These are phyloP conservation scores for Scaptomyza cyrtandrae DNA, from an alignment of 2,888 invertebrate genomes.

Conservation along the genomic window DNA sequence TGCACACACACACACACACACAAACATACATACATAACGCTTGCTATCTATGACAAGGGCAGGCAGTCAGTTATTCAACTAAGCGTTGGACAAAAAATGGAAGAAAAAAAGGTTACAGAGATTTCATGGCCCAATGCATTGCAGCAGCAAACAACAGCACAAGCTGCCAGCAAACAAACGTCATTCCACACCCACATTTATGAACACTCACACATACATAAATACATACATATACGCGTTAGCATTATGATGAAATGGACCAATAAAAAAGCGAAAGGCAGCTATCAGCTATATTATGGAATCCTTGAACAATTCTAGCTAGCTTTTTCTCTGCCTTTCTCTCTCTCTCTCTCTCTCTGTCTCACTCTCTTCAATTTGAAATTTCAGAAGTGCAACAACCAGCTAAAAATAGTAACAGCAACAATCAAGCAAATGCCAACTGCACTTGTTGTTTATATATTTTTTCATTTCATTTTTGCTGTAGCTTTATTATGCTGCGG, in stretches of 20 bases:
- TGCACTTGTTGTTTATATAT: slow-evolving; percentile 24
- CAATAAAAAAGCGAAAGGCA: slow-evolving; percentile 23
- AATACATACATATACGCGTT: neutral
- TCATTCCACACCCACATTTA: slow-evolving; percentile 5
- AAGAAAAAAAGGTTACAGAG: slow-evolving; percentile 67
- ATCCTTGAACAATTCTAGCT: slow-evolving; percentile 54
- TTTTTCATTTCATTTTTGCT: neutral
- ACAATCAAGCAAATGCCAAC: slow-evolving; percentile 16
- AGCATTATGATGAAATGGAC: slow-evolving; percentile 26
- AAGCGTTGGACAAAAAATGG: slow-evolving; percentile 22
- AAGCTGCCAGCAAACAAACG: slow-evolving; percentile 24
- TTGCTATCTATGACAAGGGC: slow-evolving; percentile 51
- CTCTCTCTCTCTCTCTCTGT: neutral
- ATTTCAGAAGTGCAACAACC: slow-evolving; percentile 47
- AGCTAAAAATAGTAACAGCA: slow-evolving; percentile 27
- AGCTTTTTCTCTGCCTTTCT: slow-evolving; percentile 5
- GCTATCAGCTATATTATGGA: slow-evolving; percentile 21
- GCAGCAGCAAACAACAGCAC: slow-evolving; percentile 39
- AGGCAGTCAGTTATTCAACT: slow-evolving; percentile 48
- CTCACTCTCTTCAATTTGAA: slow-evolving; percentile 54
- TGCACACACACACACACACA: slow-evolving; percentile 4
- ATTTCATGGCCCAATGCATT: slow-evolving; percentile 67
- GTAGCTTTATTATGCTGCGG: slow-evolving; percentile 52
- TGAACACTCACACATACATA: slow-evolving; percentile 1
- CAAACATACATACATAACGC: slow-evolving; percentile 10